Conservation (phyloP, 2,113 vertebrate species). For the Otis tarda region DNA sequence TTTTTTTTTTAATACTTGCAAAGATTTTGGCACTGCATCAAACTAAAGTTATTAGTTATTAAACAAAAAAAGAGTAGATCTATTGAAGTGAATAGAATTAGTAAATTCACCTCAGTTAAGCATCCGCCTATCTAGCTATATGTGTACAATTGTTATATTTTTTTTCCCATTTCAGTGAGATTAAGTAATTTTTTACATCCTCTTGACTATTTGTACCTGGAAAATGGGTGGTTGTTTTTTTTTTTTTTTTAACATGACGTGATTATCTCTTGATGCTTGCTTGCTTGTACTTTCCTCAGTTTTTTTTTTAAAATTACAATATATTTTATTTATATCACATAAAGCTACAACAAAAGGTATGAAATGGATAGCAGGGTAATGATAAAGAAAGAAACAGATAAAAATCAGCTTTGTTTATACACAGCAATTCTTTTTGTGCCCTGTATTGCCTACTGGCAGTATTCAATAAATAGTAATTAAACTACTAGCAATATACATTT, state of each 20-base stretch:
- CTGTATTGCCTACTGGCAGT: background rate
- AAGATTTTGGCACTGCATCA: background rate
- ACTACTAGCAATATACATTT: background rate
- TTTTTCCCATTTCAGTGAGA: background rate
- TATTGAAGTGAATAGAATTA: background rate
- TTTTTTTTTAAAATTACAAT: background rate
- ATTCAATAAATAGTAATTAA: conserved; percentile 20
- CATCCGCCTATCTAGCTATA: background rate
- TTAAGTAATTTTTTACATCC: background rate
- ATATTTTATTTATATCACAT: background rate
- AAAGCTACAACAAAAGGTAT: background rate
- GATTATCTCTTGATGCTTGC: background rate
- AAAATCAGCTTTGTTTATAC: background rate
- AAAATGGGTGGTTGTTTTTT: background rate
- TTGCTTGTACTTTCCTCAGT: background rate
- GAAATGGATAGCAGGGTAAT: background rate
- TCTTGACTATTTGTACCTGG: background rate
- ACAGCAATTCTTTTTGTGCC: background rate
- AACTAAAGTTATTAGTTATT: background rate
- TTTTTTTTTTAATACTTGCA: background rate
- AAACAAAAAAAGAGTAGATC: background rate
- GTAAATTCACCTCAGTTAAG: background rate
- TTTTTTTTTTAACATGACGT: background rate
- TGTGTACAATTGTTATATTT: background rate
- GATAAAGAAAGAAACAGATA: background rate